Conservation (phyloP, 1,140 invertebrate genomes). For the Helicoverpa armigera region DNA sequence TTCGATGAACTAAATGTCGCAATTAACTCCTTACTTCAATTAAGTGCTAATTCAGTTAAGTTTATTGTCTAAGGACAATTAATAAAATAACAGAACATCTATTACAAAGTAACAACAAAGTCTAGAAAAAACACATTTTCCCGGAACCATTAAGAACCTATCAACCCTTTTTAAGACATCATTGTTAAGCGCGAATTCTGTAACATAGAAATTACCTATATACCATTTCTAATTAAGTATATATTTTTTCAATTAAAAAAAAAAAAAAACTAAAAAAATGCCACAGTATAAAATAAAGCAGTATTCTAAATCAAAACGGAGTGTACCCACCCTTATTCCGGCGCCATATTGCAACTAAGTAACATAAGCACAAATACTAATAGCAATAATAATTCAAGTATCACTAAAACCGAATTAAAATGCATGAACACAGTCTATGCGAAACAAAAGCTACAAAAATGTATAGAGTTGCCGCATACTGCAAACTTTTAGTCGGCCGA, state of each 20-base stretch:
- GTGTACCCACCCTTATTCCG: neutral
- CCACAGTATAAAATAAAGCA: slow-evolving; percentile 1
- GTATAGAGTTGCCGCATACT: neutral
- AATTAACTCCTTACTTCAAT: slow-evolving; percentile 9
- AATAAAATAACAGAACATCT: neutral
- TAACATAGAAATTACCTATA: neutral
- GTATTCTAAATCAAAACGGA: neutral
- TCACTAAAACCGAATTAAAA: slow-evolving; percentile 81
- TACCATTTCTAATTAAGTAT: no score
- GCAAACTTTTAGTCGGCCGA: no score
- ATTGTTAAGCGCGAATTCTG: slow-evolving; percentile 2
- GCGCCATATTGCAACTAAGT: slow-evolving; percentile 38
- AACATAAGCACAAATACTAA: slow-evolving; percentile 40
- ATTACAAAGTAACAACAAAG: neutral
- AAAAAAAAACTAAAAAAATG: neutral
- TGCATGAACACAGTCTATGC: slow-evolving; percentile 80
- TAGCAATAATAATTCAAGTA: slow-evolving; percentile 29
- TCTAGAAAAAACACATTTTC: neutral
- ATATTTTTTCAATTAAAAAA: neutral
- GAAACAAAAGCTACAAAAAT: slow-evolving; percentile 84
- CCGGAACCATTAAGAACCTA: neutral
- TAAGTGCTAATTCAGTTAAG: neutral
- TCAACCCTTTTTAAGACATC: neutral
- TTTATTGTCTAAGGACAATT: neutral
- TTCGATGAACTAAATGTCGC: neutral